Conservation (phyloP, 2,888 invertebrate species). For the Apamea monoglypha region DNA sequence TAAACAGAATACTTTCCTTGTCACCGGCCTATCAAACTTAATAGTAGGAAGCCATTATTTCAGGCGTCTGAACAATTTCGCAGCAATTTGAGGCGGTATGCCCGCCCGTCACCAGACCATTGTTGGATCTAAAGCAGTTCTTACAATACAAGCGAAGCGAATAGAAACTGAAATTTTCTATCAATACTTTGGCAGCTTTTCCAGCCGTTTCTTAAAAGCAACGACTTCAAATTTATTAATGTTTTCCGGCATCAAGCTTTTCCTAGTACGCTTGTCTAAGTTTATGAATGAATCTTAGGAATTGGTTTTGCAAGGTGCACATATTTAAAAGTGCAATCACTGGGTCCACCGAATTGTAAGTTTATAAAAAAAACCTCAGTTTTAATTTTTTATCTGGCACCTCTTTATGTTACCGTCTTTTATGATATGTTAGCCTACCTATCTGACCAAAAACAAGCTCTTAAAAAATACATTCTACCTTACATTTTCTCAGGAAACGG, state of each 20-base stretch:
- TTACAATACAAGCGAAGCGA: background rate
- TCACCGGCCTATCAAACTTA: constrained; percentile 50
- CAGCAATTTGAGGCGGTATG: constrained; percentile 59
- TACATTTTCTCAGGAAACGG: background rate
- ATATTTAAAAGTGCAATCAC: background rate
- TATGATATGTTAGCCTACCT: background rate
- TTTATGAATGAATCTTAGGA: background rate
- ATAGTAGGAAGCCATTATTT: constrained; percentile 54
- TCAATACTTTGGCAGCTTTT: constrained; percentile 10
- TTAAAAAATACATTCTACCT: no score
- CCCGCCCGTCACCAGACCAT: constrained; percentile 45
- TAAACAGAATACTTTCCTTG: constrained; percentile 32
- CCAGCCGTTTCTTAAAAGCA: background rate
- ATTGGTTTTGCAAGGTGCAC: no score
- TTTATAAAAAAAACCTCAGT: background rate
- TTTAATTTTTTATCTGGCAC: no score
- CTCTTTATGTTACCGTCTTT: background rate
- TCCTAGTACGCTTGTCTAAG: background rate
- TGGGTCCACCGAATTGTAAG: no score
- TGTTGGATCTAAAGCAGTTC: constrained; percentile 14
- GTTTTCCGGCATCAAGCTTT: background rate
- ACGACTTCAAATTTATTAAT: background rate
- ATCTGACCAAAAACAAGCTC: background rate
- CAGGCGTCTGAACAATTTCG: constrained; percentile 57
- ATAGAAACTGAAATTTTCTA: background rate